These are phyloP conservation scores for Sebastolobus altivelis DNA, from an alignment of 2,797 vertebrate species.

Conservation along the genomic window DNA sequence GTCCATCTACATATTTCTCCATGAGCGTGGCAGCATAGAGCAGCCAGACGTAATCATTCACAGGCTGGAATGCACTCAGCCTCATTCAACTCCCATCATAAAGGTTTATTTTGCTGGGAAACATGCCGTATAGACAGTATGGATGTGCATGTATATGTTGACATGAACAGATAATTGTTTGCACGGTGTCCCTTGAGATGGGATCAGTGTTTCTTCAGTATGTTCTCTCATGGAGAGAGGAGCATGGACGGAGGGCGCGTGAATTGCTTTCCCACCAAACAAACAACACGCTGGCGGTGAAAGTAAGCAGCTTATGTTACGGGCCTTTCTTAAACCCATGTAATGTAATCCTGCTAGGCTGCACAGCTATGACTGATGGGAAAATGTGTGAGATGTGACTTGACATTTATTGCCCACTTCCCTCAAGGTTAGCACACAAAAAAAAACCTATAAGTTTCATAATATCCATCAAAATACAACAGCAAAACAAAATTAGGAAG, in stretches of 20 bases:
- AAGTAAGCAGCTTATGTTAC: constrained; percentile 79
- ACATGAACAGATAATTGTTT: background rate
- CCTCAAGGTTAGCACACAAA: background rate
- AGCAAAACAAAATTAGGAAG: background rate
- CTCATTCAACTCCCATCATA: constrained; percentile 36
- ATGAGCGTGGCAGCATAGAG: constrained; percentile 38
- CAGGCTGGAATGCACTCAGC: constrained; percentile 56
- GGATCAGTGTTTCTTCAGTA: constrained; percentile 30
- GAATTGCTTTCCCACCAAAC: constrained; percentile 60
- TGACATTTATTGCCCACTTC: background rate
- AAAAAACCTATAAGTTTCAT: fast-evolving
- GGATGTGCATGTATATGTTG: background rate
- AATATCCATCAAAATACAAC: background rate
- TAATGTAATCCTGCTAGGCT: constrained; percentile 70
- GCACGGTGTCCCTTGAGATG: constrained; percentile 13
- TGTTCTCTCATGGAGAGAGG: constrained; percentile 11
- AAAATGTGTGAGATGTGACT: constrained; percentile 19
- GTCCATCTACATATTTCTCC: constrained; percentile 42
- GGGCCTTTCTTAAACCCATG: constrained; percentile 49
- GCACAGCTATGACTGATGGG: constrained; percentile 29
- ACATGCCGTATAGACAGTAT: background rate
- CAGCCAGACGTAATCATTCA: constrained; percentile 50
- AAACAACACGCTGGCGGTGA: constrained; percentile 43
- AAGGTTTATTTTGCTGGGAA: constrained; percentile 34
- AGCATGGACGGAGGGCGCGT: constrained; percentile 14